Conservation (phyloP, 2,797 vertebrate species). For the Lepilemur septentrionalis region DNA sequence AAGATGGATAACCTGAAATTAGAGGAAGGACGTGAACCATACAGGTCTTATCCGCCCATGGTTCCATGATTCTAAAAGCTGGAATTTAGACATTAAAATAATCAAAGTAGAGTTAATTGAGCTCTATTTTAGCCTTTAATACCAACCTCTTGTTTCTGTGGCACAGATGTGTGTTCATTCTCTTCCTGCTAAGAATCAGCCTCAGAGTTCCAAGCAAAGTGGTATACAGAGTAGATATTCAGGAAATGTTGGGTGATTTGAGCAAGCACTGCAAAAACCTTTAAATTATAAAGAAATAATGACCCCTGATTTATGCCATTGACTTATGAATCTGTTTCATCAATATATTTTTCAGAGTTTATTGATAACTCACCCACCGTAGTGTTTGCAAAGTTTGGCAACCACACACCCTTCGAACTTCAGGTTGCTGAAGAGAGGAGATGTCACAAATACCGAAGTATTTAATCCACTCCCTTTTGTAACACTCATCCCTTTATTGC, state of each 20-base stretch:
- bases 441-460: not conserved
- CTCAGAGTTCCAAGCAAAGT: not conserved
- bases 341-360: not conserved
- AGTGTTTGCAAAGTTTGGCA: not conserved
- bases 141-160: not conserved
- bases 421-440: not conserved
- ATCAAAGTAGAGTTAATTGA: not conserved
- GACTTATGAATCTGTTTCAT: not conserved
- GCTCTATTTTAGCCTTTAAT: not conserved
- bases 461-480: not conserved
- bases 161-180: not conserved
- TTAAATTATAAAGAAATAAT: not conserved
- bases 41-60: not conserved
- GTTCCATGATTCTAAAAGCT: not conserved
- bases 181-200: not conserved
- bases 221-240: not conserved
- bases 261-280: not conserved
- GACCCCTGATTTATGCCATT: not conserved
- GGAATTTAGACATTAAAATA: not conserved
- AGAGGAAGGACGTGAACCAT: not conserved
- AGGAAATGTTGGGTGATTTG: not conserved
- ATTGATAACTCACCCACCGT: not conserved
- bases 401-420: not conserved
- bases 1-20: not conserved
- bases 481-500: not conserved